These are phyloP conservation scores for Muricea muricata DNA, from an alignment of 92 coral and sea anemone genomes.

Conservation along the genomic window DNA sequence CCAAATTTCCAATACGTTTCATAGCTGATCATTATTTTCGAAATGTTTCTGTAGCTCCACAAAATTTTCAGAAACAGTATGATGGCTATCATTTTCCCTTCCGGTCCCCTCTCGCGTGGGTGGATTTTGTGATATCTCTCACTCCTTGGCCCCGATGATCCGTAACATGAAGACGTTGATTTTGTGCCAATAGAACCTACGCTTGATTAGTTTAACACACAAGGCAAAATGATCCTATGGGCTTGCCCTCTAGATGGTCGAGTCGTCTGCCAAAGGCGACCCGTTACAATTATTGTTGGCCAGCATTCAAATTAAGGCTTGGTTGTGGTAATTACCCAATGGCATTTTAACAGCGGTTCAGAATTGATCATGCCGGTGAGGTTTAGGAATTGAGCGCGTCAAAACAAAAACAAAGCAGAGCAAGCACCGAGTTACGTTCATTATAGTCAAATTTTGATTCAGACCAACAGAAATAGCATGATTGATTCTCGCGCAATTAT, in stretches of 20 bases:
- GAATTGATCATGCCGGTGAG: not conserved
- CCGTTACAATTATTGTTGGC: not conserved
- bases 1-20: no score
- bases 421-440: not conserved
- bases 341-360: not conserved
- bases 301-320: not conserved
- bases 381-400: not conserved
- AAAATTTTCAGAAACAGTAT: no score
- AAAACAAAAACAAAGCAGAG: not conserved
- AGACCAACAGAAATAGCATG: not conserved
- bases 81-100: no score
- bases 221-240: not conserved
- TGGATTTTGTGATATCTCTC: no score
- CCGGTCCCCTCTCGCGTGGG: no score
- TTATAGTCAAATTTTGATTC: not conserved
- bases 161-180: no score
- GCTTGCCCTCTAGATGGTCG: not conserved
- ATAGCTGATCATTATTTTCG: no score
- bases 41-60: no score
- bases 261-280: constrained; percentile 4
- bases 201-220: no score
- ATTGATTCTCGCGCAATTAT: not conserved
- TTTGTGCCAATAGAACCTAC: no score
- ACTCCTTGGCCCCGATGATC: no score
- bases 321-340: not conserved